Evolutionary conservation across 2,113 vertebrate genomes (phyloP), one percentile per base, ranked within the genome.

Genomic region (Erinaceus europaeus): DNA sequence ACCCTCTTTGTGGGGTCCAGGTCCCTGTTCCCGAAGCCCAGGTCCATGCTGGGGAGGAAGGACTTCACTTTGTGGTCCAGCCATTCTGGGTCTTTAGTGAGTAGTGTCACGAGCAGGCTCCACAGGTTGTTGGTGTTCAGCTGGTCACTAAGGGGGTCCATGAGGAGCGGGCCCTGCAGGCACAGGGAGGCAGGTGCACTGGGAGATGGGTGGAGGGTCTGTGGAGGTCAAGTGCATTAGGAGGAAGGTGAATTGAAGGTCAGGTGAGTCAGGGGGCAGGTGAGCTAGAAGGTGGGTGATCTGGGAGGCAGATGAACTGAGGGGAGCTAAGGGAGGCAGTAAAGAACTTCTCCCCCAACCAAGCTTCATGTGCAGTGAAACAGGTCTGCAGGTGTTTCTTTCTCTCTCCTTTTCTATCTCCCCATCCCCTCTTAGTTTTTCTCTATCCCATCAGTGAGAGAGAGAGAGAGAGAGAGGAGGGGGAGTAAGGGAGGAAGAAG

Each of bases 31-130:
- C 94, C 38, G 17, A 57, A 29, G 6, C 18, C 34, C 32, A 88
- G 78, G 23, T 91, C 91, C 0, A 1, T 6, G 0, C 2, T 2
- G 0, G 95, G 96, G n/a, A 98, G 32, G 32, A 97, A 91, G 57
- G 2, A 9, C 76, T 9, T 96, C 57, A 95, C 73, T 23, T 89
- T 92, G 0, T 4, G 0, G 0, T 94, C 91, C 73, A 97, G 88
- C 94, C 94, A 95, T 6, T 67, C 34, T 0, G 78, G 40, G 53
- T 93, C 55, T 29, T 9, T 7, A 1, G 84, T 86, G 38, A 99
- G 97, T 85, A 97, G 69, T 11, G 93, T 92, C 82, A 96, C 77
- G 0, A 99, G 95, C 52, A 95, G 95, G 4, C 94, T 83, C 2
- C 94, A 96, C 55, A 97, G 95, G 0, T 92, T 93, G 5, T 36